Evolutionary conservation across 2,113 vertebrate genomes (phyloP).

Genomic region (Odocoileus virginianus): DNA sequence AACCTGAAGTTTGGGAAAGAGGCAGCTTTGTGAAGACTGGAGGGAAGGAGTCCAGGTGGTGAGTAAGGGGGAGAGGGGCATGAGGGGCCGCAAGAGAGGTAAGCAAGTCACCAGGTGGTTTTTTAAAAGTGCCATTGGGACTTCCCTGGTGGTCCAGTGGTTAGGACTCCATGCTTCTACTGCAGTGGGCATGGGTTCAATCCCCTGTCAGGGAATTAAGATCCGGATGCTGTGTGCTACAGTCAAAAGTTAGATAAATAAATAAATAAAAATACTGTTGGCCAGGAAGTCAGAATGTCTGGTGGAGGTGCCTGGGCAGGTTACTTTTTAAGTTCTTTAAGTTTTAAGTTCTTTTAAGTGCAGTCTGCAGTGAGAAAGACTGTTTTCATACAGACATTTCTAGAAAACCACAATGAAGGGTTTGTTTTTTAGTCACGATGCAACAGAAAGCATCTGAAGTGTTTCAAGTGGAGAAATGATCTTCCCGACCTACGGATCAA

Average conservation of each 20-base stretch:
- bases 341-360: too few species aligned
- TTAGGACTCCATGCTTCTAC: background rate
- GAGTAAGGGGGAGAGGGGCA: background rate
- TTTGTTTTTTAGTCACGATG: background rate
- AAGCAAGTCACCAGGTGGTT: background rate
- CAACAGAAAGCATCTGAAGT: background rate
- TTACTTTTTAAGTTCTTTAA: background rate
- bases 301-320: background rate
- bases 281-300: background rate
- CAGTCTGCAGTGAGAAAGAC: background rate
- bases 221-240: fast-evolving
- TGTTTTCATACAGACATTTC: background rate
- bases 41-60: background rate
- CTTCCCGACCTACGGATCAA: background rate
- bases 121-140: background rate
- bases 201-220: background rate
- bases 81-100: background rate
- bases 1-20: background rate
- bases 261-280: background rate
- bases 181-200: background rate
- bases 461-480: background rate
- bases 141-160: background rate
- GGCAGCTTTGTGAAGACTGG: background rate
- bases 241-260: background rate
- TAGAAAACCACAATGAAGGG: background rate